Evolutionary conservation across 1,140 invertebrate species (phyloP).

Genomic region (Ceratina calcarata): DNA sequence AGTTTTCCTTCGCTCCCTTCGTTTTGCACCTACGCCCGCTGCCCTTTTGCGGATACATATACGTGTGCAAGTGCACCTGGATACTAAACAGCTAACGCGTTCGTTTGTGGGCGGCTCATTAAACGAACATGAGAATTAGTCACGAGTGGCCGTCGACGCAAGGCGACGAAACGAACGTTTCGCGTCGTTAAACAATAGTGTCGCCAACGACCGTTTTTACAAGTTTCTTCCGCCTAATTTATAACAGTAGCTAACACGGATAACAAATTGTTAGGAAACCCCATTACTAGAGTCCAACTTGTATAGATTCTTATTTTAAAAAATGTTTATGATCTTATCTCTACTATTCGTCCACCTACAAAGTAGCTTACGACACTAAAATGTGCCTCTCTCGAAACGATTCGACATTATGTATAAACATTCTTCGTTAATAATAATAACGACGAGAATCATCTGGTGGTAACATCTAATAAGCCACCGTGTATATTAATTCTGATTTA

Average conservation of each 20-base stretch:
- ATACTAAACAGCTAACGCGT: conserved; percentile 35
- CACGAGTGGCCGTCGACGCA: conserved; percentile 33
- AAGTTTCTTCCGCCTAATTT: background rate
- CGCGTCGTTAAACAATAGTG: conserved; percentile 49
- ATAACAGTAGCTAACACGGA: background rate
- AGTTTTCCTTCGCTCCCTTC: conserved; percentile 41
- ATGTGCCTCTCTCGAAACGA: no score
- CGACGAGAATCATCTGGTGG: no score
- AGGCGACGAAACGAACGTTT: conserved; percentile 64
- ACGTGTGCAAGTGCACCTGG: conserved; percentile 46
- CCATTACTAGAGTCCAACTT: no score
- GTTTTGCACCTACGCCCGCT: conserved; percentile 43
- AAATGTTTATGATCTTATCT: no score
- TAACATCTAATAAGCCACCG: no score
- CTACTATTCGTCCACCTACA: no score
- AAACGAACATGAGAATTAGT: conserved; percentile 59
- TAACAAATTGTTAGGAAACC: background rate
- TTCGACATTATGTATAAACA: no score
- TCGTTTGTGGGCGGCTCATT: conserved; percentile 54
- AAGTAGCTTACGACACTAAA: no score
- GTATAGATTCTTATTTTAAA: no score
- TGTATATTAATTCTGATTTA: no score
- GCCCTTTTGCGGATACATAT: conserved; percentile 20
- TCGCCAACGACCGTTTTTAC: background rate
- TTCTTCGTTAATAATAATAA: no score